Conservation (phyloP, 2,888 invertebrate species). For the Drosophila meridionalis region DNA sequence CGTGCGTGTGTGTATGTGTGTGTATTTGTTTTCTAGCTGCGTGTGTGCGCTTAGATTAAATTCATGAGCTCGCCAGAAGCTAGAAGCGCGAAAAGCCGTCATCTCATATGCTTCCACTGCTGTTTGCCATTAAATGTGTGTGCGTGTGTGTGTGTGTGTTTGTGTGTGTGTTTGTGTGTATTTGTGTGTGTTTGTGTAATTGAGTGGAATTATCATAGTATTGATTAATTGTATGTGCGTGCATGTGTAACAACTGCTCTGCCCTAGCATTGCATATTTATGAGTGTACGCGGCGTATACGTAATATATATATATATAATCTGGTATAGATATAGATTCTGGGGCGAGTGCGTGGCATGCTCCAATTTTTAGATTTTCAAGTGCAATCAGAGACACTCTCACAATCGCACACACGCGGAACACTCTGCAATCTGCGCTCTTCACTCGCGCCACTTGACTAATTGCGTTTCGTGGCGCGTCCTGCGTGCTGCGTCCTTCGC, state of each 20-base stretch:
- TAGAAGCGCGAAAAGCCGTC: slow-evolving; percentile 13
- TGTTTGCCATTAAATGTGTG: not conserved
- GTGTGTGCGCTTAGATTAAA: slow-evolving; percentile 43
- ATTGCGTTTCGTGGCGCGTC: slow-evolving; percentile 65
- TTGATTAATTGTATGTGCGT: slow-evolving; percentile 52
- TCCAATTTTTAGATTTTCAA: slow-evolving; percentile 1
- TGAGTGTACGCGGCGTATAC: slow-evolving; percentile 18
- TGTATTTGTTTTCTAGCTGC: slow-evolving; percentile 3
- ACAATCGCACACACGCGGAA: not conserved
- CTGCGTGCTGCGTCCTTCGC: not conserved
- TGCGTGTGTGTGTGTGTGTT: slow-evolving; percentile 18
- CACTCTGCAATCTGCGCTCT: not conserved
- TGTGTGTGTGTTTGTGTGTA: not conserved
- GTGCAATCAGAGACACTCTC: slow-evolving; percentile 6
- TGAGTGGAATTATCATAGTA: slow-evolving; percentile 51
- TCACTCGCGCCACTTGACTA: slow-evolving; percentile 53
- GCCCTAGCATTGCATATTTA: slow-evolving; percentile 8
- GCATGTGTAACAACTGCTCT: slow-evolving; percentile 23
- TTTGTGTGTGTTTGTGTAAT: slow-evolving; percentile 34
- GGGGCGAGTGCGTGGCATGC: not conserved
- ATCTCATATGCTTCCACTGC: not conserved
- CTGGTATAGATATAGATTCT: not conserved
- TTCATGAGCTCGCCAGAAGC: slow-evolving; percentile 44
- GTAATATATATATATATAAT: not conserved
- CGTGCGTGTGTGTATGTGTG: not conserved